These are phyloP conservation scores for Chaetorhynchus papuensis DNA, from an alignment of 2,113 vertebrate species.

Conservation along the genomic window DNA sequence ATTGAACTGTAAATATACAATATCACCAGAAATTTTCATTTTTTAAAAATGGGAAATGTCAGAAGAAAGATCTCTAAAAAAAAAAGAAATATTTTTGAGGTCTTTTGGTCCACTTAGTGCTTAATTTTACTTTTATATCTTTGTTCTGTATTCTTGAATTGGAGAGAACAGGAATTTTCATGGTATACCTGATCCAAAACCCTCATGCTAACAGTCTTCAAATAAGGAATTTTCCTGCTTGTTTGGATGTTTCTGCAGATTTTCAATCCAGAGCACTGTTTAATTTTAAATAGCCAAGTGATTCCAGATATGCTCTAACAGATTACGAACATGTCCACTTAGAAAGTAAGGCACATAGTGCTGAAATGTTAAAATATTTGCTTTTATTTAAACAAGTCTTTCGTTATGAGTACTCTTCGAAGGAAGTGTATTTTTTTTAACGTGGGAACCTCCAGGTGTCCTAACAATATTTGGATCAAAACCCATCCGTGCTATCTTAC, in stretches of 20 bases:
- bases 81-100: background rate
- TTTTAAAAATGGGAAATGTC: fast-evolving
- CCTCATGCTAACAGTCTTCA: background rate
- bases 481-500: background rate
- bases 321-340: background rate
- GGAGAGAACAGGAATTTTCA: background rate
- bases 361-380: background rate
- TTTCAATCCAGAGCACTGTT: background rate
- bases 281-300: background rate
- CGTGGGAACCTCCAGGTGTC: background rate
- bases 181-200: background rate
- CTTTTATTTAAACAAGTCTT: background rate
- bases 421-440: background rate
- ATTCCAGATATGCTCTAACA: background rate
- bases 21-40: background rate
- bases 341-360: background rate
- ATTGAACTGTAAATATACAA: background rate
- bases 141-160: background rate
- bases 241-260: background rate
- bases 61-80: background rate
- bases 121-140: background rate
- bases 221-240: background rate
- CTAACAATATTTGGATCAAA: background rate
- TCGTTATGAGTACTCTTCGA: fast-evolving
- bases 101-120: background rate